Percentiles rank a stretch among this genome's conserved stretches.
Evolutionary conservation across 1,140 invertebrate species (phyloP).

Genomic region (Stegodyphus dumicola): DNA sequence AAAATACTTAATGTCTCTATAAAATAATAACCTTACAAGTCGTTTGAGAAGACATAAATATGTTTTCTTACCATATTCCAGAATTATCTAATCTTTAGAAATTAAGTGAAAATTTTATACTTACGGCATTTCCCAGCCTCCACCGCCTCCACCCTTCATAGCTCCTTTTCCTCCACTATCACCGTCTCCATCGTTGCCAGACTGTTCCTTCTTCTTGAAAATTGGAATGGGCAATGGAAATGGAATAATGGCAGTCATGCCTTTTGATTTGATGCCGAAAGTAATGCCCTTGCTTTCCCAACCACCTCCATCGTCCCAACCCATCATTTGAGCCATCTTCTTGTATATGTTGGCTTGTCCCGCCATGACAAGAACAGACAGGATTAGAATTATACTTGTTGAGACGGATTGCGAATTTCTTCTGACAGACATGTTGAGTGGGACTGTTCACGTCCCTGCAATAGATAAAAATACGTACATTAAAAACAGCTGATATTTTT

Average conservation of each 20-base stretch:
- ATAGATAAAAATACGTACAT: too few species aligned
- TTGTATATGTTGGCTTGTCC: constrained; percentile 11
- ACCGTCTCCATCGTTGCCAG: neutral
- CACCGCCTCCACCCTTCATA: neutral
- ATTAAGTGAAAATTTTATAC: neutral
- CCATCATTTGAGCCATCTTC: constrained; percentile 40
- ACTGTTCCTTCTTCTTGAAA: constrained; percentile 48
- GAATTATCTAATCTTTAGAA: too few species aligned
- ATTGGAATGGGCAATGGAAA: constrained; percentile 51
- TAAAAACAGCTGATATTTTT: too few species aligned
- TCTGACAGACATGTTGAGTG: too few species aligned
- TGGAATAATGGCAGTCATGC: constrained; percentile 58
- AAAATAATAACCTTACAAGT: too few species aligned
- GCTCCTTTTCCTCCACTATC: neutral
- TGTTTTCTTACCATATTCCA: too few species aligned
- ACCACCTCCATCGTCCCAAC: constrained; percentile 22
- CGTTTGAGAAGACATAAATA: too few species aligned
- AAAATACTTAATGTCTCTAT: too few species aligned
- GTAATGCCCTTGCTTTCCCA: constrained; percentile 51
- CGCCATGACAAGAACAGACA: neutral
- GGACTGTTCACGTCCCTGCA: too few species aligned
- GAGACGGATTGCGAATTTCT: too few species aligned
- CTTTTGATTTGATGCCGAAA: constrained; percentile 53
- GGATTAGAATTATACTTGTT: neutral
- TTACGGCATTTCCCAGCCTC: constrained; percentile 40